A percentile compares a stretch with the other conserved stretches of the same genome.
Evolutionary conservation across 1,140 invertebrate genomes (phyloP).

Genomic region (Hycleus cichorii): DNA sequence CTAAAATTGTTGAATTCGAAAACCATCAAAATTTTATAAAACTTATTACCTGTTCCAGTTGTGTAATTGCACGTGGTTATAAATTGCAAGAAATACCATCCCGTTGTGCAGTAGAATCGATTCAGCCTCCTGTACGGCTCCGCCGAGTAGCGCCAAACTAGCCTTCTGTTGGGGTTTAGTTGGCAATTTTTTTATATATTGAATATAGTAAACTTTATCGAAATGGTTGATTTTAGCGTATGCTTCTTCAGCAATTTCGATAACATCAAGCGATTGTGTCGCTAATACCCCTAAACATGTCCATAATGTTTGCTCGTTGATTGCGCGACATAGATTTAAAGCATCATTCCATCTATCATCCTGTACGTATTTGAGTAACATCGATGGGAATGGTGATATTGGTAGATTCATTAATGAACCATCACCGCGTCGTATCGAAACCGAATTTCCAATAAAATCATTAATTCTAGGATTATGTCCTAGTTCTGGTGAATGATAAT

Average conservation of each 20-base stretch:
- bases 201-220: slow-evolving; percentile 87
- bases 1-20: slow-evolving; percentile 40
- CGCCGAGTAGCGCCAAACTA: slow-evolving; percentile 72
- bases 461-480: slow-evolving; percentile 71
- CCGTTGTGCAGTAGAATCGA: slow-evolving; percentile 73
- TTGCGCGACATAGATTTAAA: slow-evolving; percentile 66
- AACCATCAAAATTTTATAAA: neutral
- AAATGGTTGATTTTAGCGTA: slow-evolving; percentile 87
- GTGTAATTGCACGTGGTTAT: slow-evolving; percentile 72
- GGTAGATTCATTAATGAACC: slow-evolving; percentile 49
- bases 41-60: slow-evolving; percentile 68
- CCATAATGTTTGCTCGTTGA: slow-evolving; percentile 82
- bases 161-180: slow-evolving; percentile 59
- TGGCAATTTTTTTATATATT: slow-evolving; percentile 63
- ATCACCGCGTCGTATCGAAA: slow-evolving; percentile 50
- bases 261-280: slow-evolving; percentile 57
- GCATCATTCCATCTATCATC: slow-evolving; percentile 67
- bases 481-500: slow-evolving; percentile 55
- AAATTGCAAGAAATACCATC: slow-evolving; percentile 67
- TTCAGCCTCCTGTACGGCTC: slow-evolving; percentile 74
- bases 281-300: slow-evolving; percentile 82
- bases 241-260: slow-evolving; percentile 83
- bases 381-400: slow-evolving; percentile 47
- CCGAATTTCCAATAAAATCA: slow-evolving; percentile 70
- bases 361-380: slow-evolving; percentile 47